These are phyloP conservation scores for Scolopax bukidnonensis DNA, from an alignment of 2,797 vertebrate species.

Conservation along the genomic window DNA sequence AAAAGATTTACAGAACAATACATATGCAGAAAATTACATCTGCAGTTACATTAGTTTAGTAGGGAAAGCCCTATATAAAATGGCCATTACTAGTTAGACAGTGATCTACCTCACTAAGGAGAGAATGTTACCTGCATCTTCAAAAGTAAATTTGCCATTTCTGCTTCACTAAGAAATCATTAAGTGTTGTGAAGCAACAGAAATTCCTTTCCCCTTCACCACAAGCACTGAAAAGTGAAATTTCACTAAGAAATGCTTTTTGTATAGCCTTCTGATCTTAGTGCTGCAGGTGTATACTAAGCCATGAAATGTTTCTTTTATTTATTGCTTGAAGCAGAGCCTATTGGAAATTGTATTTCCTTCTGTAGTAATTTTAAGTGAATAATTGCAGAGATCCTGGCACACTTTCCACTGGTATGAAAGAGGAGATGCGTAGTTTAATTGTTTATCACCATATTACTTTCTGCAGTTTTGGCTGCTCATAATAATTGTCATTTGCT, in stretches of 20 bases:
- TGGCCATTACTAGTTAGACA: background rate
- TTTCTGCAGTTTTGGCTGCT: background rate
- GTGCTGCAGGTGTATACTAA: background rate
- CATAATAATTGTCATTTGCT: background rate
- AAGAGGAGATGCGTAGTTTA: background rate
- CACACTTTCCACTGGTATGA: background rate
- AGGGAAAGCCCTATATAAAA: background rate
- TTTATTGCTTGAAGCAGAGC: background rate
- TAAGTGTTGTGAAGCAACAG: background rate
- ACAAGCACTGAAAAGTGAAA: background rate
- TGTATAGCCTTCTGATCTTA: background rate
- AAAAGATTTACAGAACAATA: background rate
- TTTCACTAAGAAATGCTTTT: background rate
- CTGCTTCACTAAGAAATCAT: background rate
- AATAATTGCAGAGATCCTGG: background rate
- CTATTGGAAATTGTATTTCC: constrained; percentile 1
- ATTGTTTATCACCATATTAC: background rate
- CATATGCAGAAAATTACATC: background rate
- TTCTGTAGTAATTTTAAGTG: constrained; percentile 1
- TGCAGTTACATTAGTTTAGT: background rate
- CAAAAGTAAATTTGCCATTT: background rate
- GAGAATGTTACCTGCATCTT: background rate
- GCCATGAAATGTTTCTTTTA: constrained; percentile 8
- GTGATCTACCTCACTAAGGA: background rate
- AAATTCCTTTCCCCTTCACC: background rate